phyloP scores from a whole-genome alignment of 1,140 invertebrate genomes.

The Drosophila oshimai region DNA sequence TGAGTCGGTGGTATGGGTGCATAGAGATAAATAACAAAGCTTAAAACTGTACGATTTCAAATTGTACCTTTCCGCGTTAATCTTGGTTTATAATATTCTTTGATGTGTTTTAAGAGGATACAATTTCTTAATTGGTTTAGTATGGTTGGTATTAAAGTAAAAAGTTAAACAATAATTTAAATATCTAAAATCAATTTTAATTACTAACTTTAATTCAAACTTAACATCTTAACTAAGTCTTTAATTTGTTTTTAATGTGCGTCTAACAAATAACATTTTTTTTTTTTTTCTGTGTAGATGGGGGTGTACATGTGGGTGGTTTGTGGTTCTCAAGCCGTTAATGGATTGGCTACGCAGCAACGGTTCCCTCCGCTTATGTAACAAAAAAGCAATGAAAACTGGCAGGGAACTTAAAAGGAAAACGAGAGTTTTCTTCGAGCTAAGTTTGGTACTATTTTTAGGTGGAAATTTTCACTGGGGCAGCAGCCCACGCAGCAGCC shows the following conservation, averaged over 20 bases:
- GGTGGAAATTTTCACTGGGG: slow-evolving; percentile 9
- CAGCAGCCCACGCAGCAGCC: slow-evolving; percentile 16
- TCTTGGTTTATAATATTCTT: too few relatives aligned
- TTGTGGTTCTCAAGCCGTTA: slow-evolving; percentile 33
- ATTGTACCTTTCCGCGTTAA: too few relatives aligned
- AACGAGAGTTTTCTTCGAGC: neutral
- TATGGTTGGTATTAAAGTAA: too few relatives aligned
- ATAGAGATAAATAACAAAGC: too few relatives aligned
- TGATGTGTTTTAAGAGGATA: too few relatives aligned
- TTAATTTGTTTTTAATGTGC: too few relatives aligned
- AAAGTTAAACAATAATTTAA: neutral
- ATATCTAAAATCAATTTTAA: neutral
- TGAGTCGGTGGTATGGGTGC: neutral
- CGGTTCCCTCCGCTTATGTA: slow-evolving; percentile 52
- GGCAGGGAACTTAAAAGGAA: neutral
- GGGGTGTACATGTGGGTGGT: neutral
- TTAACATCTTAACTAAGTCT: too few relatives aligned
- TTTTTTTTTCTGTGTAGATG: neutral
- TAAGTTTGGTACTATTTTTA: neutral
- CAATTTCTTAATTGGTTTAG: too few relatives aligned
- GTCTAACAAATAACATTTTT: neutral
- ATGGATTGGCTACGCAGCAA: slow-evolving; percentile 27
- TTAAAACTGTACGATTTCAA: too few relatives aligned
- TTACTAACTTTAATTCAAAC: too few relatives aligned
- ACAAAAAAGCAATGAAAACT: slow-evolving; percentile 22